Percentiles rank a stretch among this genome's conserved stretches.
These are phyloP conservation scores for Psephotus haematonotus DNA, from an alignment of 2,113 vertebrate species.

Conservation along the genomic window DNA sequence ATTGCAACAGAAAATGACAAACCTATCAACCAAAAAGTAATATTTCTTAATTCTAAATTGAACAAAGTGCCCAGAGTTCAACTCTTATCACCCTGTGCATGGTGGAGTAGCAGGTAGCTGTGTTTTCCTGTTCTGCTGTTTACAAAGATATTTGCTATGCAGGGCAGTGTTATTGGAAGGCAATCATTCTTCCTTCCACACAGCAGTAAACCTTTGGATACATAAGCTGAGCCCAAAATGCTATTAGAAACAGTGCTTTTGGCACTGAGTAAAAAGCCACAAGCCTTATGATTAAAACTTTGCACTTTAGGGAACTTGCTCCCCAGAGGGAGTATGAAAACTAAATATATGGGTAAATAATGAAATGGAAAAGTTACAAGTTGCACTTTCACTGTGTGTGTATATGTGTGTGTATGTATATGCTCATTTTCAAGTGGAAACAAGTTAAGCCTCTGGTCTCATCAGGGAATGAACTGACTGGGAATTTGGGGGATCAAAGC, in stretches of 20 bases:
- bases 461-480: constrained; percentile 30
- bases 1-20: not conserved
- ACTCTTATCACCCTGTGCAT: not conserved
- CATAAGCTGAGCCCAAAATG: not conserved
- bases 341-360: constrained; percentile 52
- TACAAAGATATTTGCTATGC: not conserved
- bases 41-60: not conserved
- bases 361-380: constrained; percentile 8
- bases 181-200: not conserved
- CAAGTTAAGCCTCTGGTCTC: constrained; percentile 23
- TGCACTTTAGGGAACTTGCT: not conserved
- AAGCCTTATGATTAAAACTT: constrained; percentile 30
- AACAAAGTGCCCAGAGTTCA: not conserved
- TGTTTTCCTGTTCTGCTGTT: not conserved
- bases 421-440: constrained; percentile 5
- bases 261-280: not conserved
- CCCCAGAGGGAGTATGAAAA: constrained; percentile 19
- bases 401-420: not conserved
- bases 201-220: not conserved
- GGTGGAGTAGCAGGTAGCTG: accelerated
- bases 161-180: not conserved
- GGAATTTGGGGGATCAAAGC: constrained; percentile 44
- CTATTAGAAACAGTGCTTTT: constrained; percentile 21
- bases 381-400: not conserved
- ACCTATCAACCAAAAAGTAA: not conserved